Evolutionary conservation across 2,797 vertebrate species (phyloP).

Genomic region (Sardinella longiceps): DNA sequence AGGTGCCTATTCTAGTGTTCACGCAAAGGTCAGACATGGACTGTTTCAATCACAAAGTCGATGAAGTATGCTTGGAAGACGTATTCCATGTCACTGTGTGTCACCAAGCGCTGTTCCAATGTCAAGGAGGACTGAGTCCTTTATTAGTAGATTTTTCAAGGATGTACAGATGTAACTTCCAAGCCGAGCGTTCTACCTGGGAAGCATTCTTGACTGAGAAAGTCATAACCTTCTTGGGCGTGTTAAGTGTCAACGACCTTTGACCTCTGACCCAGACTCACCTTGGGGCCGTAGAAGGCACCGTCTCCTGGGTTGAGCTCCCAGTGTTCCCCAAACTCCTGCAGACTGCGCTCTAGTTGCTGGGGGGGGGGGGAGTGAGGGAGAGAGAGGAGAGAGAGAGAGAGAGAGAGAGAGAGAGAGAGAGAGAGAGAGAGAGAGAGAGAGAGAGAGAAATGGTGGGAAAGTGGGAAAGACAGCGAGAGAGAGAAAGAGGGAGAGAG

Average conservation of each 20-base stretch:
- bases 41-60: too few species aligned
- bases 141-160: too few species aligned
- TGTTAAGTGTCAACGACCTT: not conserved
- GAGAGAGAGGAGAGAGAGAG: not conserved
- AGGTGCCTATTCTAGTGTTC: too few species aligned
- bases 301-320: slow-evolving; percentile 88
- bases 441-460: not conserved
- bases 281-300: slow-evolving; percentile 95
- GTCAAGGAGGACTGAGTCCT: too few species aligned
- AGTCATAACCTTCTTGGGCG: not conserved
- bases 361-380: slow-evolving; percentile 50
- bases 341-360: slow-evolving; percentile 81
- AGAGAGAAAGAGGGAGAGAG: not conserved
- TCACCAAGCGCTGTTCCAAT: too few species aligned
- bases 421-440: slow-evolving; percentile 28
- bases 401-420: slow-evolving; percentile 12
- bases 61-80: too few species aligned
- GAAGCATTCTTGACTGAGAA: too few species aligned
- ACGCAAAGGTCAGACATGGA: too few species aligned
- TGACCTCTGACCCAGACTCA: slow-evolving; percentile 55
- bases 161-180: too few species aligned
- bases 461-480: not conserved
- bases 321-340: slow-evolving; percentile 84
- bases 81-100: too few species aligned
- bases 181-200: too few species aligned